Percentiles rank a stretch among this genome's conserved stretches.
These are phyloP conservation scores for Tachyglossus aculeatus DNA, from an alignment of 2,797 vertebrate genomes.

Conservation along the genomic window DNA sequence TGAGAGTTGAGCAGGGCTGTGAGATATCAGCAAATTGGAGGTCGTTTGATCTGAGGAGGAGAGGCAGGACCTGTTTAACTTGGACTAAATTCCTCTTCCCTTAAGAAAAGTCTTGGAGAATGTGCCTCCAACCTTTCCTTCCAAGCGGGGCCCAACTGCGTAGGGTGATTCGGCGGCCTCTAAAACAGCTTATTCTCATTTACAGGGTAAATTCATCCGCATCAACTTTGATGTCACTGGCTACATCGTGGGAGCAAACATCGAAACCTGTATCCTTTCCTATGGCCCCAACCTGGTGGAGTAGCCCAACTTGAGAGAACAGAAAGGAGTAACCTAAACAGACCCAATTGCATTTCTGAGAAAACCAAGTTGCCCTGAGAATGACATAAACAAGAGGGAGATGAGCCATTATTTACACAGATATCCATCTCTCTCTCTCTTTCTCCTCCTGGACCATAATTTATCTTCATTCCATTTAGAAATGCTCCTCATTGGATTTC, in stretches of 20 bases:
- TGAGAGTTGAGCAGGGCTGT: too few species aligned
- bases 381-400: slow-evolving; percentile 27
- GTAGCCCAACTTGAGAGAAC: background rate
- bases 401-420: background rate
- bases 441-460: too few species aligned
- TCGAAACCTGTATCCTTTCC: slow-evolving; percentile 97
- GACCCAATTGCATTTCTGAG: slow-evolving; percentile 16
- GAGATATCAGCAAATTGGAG: too few species aligned
- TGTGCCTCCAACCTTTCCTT: background rate
- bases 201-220: slow-evolving; percentile 96
- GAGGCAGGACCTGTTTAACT: background rate
- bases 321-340: slow-evolving; percentile 30
- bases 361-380: slow-evolving; percentile 45
- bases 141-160: accelerated
- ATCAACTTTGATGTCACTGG: slow-evolving; percentile 98
- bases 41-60: too few species aligned
- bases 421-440: background rate
- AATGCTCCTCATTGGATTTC: too few species aligned
- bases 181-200: slow-evolving; percentile 24
- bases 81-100: too few species aligned
- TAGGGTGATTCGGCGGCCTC: background rate
- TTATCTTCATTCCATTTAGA: too few species aligned
- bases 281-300: background rate
- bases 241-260: slow-evolving; percentile 96
- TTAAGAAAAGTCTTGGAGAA: background rate